phyloP scores from a whole-genome alignment of 2,888 invertebrate genomes.

The Drosophila recens region DNA sequence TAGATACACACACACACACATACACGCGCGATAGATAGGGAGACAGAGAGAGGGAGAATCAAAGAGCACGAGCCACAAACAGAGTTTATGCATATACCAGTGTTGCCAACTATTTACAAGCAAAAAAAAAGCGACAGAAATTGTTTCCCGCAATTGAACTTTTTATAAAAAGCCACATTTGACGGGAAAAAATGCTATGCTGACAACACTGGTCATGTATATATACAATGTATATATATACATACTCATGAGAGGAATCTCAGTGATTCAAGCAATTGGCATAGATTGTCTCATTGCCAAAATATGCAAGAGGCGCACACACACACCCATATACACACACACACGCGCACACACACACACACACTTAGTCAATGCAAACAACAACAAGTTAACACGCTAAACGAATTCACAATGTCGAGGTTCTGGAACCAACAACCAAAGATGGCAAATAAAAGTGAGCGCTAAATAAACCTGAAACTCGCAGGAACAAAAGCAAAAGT shows the following conservation, averaged over 20 bases:
- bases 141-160: no score
- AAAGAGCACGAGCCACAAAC: constrained; percentile 17
- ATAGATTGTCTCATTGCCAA: constrained; percentile 61
- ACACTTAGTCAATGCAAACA: constrained; percentile 25
- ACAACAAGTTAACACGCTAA: constrained; percentile 39
- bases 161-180: no score
- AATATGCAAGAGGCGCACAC: constrained; percentile 52
- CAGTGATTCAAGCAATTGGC: constrained; percentile 26
- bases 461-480: constrained; percentile 72
- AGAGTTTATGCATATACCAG: constrained; percentile 27
- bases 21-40: background rate
- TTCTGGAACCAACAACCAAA: constrained; percentile 29
- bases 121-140: no score
- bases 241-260: constrained; percentile 52
- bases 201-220: background rate
- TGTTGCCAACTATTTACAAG: no score
- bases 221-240: no score
- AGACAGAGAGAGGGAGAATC: constrained; percentile 1
- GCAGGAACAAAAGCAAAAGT: constrained; percentile 76
- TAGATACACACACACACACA: constrained; percentile 29
- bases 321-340: constrained; percentile 16
- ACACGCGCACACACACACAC: constrained; percentile 4
- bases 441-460: constrained; percentile 65
- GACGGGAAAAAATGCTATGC: background rate
- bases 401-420: constrained; percentile 53